phyloP scores from a whole-genome alignment of 2,888 invertebrate genomes.

The Ashinkailepas kermadecensis region DNA sequence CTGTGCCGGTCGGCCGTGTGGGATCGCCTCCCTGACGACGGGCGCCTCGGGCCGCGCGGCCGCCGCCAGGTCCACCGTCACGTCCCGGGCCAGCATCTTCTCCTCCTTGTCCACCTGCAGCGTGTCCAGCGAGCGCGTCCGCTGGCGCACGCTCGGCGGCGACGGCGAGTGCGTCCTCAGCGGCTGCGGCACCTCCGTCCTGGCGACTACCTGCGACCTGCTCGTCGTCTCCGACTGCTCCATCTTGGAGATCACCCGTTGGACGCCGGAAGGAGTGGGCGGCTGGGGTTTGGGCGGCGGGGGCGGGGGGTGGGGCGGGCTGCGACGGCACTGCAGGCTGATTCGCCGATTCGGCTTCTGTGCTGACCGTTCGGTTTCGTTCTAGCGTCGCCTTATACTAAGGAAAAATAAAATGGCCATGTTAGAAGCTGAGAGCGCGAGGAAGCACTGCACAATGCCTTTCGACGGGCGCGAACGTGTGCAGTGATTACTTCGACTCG shows the following conservation, averaged over 20 bases:
- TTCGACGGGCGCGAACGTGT: neutral
- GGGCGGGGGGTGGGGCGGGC: neutral
- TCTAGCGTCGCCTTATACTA: constrained; percentile 16
- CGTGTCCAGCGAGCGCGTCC: neutral
- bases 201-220: neutral
- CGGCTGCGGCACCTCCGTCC: neutral
- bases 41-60: neutral
- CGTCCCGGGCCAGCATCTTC: neutral
- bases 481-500: neutral
- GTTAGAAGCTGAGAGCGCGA: neutral
- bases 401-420: neutral
- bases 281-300: neutral
- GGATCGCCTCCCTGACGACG: neutral
- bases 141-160: neutral
- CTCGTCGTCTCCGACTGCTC: neutral
- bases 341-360: neutral
- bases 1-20: neutral
- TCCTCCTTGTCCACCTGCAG: neutral
- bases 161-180: neutral
- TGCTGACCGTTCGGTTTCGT: neutral
- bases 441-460: neutral
- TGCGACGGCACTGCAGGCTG: neutral
- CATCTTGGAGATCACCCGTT: neutral
- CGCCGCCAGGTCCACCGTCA: neutral
- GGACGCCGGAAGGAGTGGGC: neutral